A percentile compares a stretch with the other conserved stretches of the same genome.
Evolutionary conservation across 37 sponge, comb jelly and placozoan species (phyloP).

Genomic region (Cladorhizidae sp.): DNA sequence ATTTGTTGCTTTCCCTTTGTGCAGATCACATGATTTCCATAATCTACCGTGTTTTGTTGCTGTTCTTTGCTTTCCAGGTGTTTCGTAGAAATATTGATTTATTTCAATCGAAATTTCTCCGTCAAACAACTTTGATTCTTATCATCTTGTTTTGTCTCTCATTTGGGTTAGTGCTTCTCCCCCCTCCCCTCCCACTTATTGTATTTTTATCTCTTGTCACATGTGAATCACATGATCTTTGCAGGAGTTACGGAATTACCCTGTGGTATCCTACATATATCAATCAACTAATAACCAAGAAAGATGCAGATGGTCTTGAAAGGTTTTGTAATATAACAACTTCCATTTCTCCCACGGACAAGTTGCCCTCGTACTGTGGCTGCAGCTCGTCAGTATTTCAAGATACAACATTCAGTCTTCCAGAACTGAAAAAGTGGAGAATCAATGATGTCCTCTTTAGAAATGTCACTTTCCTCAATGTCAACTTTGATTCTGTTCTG

Average conservation of each 20-base stretch:
- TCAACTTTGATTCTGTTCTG: conserved; percentile 1
- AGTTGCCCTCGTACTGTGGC: not conserved
- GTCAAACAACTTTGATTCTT: conserved; percentile 46
- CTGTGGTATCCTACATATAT: conserved; percentile 82
- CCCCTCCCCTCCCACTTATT: too few species aligned
- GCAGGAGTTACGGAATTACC: conserved; percentile 64
- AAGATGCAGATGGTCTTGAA: not conserved
- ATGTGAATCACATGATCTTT: not conserved
- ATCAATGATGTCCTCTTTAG: conserved; percentile 17
- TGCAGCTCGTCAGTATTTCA: conserved; percentile 27
- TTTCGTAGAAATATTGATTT: conserved; percentile 12
- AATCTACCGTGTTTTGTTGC: not conserved
- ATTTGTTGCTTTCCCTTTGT: not conserved
- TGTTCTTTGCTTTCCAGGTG: conserved; percentile 6
- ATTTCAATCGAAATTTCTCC: conserved; percentile 19
- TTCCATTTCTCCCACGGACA: not conserved
- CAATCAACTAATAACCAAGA: conserved; percentile 14
- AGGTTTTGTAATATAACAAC: conserved; percentile 19
- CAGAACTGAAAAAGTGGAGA: not conserved
- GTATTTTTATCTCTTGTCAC: too few species aligned
- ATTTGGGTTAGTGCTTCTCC: conserved; percentile 59
- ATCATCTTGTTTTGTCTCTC: conserved; percentile 52
- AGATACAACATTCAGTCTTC: not conserved
- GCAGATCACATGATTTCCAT: too few species aligned
- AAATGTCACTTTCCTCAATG: conserved; percentile 5